phyloP scores from a whole-genome alignment of 1,140 invertebrate genomes.

The Drosophila insularis region DNA sequence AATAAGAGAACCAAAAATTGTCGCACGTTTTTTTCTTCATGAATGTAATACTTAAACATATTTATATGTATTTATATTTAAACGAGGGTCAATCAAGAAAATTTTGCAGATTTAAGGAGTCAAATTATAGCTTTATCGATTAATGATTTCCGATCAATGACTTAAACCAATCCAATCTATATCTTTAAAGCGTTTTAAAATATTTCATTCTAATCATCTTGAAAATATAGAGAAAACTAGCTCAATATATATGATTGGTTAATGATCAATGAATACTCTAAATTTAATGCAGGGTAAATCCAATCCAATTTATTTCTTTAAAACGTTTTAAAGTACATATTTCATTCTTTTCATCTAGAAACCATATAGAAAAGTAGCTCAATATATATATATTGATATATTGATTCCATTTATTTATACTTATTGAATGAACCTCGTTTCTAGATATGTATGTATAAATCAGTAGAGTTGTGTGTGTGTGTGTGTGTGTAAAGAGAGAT shows the following conservation, averaged over 20 bases:
- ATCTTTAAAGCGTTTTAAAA: too few relatives aligned
- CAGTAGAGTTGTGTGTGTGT: neutral
- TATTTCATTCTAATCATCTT: too few relatives aligned
- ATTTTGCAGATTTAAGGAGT: neutral
- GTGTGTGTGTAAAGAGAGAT: neutral
- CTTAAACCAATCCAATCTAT: too few relatives aligned
- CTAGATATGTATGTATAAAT: neutral
- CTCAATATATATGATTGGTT: too few relatives aligned
- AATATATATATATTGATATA: neutral
- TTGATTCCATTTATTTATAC: neutral
- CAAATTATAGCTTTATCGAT: too few relatives aligned
- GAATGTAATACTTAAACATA: neutral
- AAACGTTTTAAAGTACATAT: too few relatives aligned
- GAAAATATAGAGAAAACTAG: too few relatives aligned
- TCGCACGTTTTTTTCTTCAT: constrained; percentile 1
- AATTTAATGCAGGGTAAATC: too few relatives aligned
- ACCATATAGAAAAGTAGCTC: neutral
- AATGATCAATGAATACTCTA: too few relatives aligned
- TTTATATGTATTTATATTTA: neutral
- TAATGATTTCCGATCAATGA: too few relatives aligned
- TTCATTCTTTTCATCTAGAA: neutral
- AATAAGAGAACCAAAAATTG: constrained; percentile 11
- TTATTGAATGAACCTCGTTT: constrained; percentile 9
- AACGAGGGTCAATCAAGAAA: neutral
- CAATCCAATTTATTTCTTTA: too few relatives aligned